A percentile compares a stretch with the other conserved stretches of the same genome.
phyloP scores from a whole-genome alignment of 2,888 invertebrate genomes.

The Microctonus brassicae region DNA sequence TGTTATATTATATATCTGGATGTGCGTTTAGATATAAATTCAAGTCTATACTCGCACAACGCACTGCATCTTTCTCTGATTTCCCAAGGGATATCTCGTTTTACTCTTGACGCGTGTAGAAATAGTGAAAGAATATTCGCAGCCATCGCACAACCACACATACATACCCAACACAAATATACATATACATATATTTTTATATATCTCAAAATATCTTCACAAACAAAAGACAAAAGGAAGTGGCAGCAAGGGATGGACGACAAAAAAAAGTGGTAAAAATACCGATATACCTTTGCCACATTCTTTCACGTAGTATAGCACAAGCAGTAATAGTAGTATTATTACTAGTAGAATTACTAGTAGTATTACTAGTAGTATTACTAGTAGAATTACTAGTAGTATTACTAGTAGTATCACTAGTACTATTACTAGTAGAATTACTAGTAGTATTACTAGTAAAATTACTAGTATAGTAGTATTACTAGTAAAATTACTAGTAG shows the following conservation, averaged over 20 bases:
- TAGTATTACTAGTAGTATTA: too few relatives aligned
- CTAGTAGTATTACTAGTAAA: too few relatives aligned
- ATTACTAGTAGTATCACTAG: too few relatives aligned
- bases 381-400: too few relatives aligned
- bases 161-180: background rate
- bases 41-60: constrained; percentile 35
- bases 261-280: constrained; percentile 34
- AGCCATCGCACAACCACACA: background rate
- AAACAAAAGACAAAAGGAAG: constrained; percentile 5
- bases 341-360: too few relatives aligned
- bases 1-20: background rate
- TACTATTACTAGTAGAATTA: too few relatives aligned
- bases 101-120: constrained; percentile 37
- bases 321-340: background rate
- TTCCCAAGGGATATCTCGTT: constrained; percentile 60
- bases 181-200: background rate
- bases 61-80: constrained; percentile 65
- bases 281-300: constrained; percentile 37
- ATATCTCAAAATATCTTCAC: too few relatives aligned
- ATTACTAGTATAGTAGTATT: too few relatives aligned
- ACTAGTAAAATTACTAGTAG: too few relatives aligned
- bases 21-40: constrained; percentile 23
- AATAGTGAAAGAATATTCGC: constrained; percentile 4
- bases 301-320: constrained; percentile 42
- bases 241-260: constrained; percentile 22